phyloP scores from a whole-genome alignment of 2,888 invertebrate species.

The Mystacides longicornis region DNA sequence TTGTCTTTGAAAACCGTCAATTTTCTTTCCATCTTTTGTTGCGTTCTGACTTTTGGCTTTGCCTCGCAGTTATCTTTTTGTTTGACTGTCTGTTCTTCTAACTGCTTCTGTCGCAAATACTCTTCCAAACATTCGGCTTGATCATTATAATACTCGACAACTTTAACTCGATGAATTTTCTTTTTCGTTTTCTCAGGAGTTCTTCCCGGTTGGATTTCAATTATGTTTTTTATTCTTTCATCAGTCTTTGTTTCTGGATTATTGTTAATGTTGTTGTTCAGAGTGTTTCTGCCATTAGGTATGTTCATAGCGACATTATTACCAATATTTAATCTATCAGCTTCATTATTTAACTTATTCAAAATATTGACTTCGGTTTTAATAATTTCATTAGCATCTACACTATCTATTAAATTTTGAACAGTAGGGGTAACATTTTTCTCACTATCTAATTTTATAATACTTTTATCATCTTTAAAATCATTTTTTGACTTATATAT shows the following conservation, averaged over 20 bases:
- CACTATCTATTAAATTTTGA: neutral
- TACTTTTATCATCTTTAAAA: neutral
- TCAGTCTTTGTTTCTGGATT: neutral
- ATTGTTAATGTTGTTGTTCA: constrained; percentile 3
- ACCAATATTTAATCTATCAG: neutral
- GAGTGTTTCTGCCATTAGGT: neutral
- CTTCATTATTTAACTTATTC: constrained; percentile 3
- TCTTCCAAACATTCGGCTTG: constrained; percentile 55
- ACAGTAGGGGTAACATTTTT: neutral
- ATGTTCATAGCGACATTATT: neutral
- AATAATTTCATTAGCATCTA: constrained; percentile 5
- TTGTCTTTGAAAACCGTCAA: constrained; percentile 34
- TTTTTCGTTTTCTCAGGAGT: constrained; percentile 9
- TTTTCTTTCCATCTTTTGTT: constrained; percentile 37
- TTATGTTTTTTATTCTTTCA: neutral
- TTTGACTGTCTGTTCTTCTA: constrained; percentile 37
- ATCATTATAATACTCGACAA: constrained; percentile 56
- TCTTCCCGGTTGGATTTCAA: neutral
- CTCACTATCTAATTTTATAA: neutral
- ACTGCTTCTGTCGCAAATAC: constrained; percentile 37
- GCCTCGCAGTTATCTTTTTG: constrained; percentile 34
- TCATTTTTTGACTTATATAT: constrained; percentile 3
- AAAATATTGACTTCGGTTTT: neutral
- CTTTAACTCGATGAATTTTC: constrained; percentile 24
- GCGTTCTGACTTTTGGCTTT: constrained; percentile 35